Base-by-base conservation (phyloP, 1,140 invertebrate species). In the Archivesica marissinica region DNA sequence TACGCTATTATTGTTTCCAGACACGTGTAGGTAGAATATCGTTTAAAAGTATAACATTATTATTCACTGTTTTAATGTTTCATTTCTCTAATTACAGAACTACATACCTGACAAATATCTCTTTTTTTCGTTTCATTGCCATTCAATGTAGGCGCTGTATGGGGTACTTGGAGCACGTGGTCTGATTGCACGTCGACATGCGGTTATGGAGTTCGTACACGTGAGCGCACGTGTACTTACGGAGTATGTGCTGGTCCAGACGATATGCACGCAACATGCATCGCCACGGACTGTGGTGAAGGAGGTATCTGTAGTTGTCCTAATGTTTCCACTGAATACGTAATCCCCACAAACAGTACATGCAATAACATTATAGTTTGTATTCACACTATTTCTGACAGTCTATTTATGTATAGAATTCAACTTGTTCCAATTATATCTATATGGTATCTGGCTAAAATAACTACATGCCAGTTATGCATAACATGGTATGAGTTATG, bases 161-260 rank as follows among this genome's bases (percentile, higher is more conserved):
- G 80, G 80, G 35, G 28, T 28, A 11, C 6, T 17, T 83, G 80
- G 80, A 54, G 80, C n/a, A 47, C 28, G 39, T 83, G 80, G 80
- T 56, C 68, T 17, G 1, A 33, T 13, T 83, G 80, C 54, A 41
- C 68, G 17, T 52, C 64, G 2, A 39, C 80, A 35, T 83, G 80
- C 35, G 80, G 80, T 11, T 0, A 59, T 38, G 80, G 80, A 9
- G 52, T 83, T 3, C 30, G 68, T 1, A 56, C 80, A 47, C 68
- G 80, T 30, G 50, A 74, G 50, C 68, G 80, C 15, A 61, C 80
- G 6, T 83, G 80, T 33, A 64, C 20, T 11, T 20, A 28, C 9
- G 70, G 52, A 23, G 13, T 15, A 44, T 83, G 80, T 64, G 9
- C 13, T 11, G 80, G 80, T 17, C n/a, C 50, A 33, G 3, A 23